Conservation (phyloP, 2,797 vertebrate species). For the Intellagama lesueurii region DNA sequence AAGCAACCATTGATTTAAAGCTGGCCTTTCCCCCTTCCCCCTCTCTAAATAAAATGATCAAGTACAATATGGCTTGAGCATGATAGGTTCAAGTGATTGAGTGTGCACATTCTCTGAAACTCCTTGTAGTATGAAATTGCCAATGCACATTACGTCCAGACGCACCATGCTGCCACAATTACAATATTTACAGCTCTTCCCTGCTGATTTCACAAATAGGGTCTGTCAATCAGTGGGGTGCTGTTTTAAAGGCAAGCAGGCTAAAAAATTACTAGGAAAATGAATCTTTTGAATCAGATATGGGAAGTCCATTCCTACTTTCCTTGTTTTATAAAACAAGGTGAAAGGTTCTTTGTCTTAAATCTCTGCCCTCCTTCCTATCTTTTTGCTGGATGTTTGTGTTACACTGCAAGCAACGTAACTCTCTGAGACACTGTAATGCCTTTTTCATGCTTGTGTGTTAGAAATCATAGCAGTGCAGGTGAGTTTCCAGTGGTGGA, state of each 20-base stretch:
- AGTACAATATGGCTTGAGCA: neutral
- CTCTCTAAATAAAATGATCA: neutral
- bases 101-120: slow-evolving; percentile 23
- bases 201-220: slow-evolving; percentile 60
- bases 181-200: slow-evolving; percentile 60
- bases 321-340: slow-evolving; percentile 10
- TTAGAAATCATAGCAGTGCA: neutral
- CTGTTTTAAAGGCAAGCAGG: slow-evolving; percentile 37
- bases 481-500: neutral
- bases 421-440: neutral
- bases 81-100: slow-evolving; percentile 20
- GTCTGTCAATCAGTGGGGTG: slow-evolving; percentile 30
- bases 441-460: neutral
- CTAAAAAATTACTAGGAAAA: slow-evolving; percentile 38
- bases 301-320: slow-evolving; percentile 56
- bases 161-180: slow-evolving; percentile 47
- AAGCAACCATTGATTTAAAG: neutral
- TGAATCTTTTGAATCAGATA: slow-evolving; percentile 53
- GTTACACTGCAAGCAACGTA: neutral
- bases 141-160: slow-evolving; percentile 41
- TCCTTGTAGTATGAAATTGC: slow-evolving; percentile 35
- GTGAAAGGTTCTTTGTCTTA: slow-evolving; percentile 26
- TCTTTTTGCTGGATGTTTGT: neutral
- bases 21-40: neutral
- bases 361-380: slow-evolving; percentile 1